phyloP scores from a whole-genome alignment of 1,140 invertebrate genomes.

The Ganaspis sp. region DNA sequence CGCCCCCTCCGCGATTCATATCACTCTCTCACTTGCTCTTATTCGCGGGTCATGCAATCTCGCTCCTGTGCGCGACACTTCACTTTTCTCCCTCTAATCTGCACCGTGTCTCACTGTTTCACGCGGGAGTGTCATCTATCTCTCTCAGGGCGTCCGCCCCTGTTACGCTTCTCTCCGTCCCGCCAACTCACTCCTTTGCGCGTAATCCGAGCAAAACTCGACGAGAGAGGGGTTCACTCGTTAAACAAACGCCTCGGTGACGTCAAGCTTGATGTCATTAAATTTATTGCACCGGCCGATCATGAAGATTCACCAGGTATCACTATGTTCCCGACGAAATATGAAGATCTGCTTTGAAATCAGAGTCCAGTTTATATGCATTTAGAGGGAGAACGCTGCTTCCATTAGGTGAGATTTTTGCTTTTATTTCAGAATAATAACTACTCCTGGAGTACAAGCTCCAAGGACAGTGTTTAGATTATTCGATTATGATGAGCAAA shows the following conservation, averaged over 20 bases:
- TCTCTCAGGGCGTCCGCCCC: constrained; percentile 29
- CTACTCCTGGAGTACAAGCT: too few relatives aligned
- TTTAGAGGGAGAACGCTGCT: too few relatives aligned
- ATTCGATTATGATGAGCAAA: too few relatives aligned
- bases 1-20: constrained; percentile 63
- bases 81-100: constrained; percentile 36
- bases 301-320: neutral
- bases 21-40: constrained; percentile 51
- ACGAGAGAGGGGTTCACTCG: constrained; percentile 46
- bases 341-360: too few relatives aligned
- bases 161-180: constrained; percentile 21
- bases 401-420: too few relatives aligned
- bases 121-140: neutral
- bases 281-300: constrained; percentile 17
- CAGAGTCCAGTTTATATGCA: neutral
- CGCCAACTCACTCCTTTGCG: neutral
- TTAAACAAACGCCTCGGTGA: constrained; percentile 61
- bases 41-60: constrained; percentile 45
- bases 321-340: neutral
- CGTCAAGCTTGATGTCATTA: constrained; percentile 56
- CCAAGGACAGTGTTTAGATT: too few relatives aligned
- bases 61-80: constrained; percentile 50
- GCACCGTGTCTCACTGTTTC: neutral
- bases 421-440: too few relatives aligned
- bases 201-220: constrained; percentile 3